phyloP scores from a whole-genome alignment of 2,113 vertebrate genomes.

The Oreochromis niloticus region DNA sequence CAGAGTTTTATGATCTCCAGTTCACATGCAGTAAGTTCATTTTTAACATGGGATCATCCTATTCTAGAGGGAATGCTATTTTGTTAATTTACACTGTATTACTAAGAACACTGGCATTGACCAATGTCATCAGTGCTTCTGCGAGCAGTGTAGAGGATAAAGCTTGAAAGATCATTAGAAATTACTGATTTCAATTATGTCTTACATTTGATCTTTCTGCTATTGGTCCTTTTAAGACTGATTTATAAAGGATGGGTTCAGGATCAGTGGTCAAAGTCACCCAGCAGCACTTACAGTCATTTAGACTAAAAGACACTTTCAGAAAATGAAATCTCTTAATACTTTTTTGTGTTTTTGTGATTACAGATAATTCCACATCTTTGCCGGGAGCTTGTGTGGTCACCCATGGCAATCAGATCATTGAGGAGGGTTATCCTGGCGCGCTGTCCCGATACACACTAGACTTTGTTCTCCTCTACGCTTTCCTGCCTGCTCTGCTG shows the following conservation, averaged over 20 bases:
- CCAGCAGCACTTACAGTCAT: neutral
- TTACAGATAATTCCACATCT: constrained; percentile 37
- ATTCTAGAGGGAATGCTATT: neutral
- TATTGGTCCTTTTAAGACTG: neutral
- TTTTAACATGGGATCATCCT: neutral
- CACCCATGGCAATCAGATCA: constrained; percentile 74
- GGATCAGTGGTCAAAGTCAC: neutral
- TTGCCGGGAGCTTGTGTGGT: constrained; percentile 64
- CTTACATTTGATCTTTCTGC: neutral
- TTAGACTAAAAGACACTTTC: neutral
- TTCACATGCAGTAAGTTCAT: constrained; percentile 88
- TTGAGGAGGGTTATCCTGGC: constrained; percentile 79
- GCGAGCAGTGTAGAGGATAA: neutral
- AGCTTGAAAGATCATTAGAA: neutral
- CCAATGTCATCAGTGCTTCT: neutral
- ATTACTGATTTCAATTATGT: neutral
- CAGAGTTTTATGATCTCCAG: constrained; percentile 85
- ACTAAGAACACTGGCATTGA: neutral
- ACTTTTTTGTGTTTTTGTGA: neutral
- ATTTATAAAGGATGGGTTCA: neutral
- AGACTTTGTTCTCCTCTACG: constrained; percentile 84
- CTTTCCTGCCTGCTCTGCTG: constrained; percentile 83
- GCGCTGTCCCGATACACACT: constrained; percentile 77
- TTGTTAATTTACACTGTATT: neutral
- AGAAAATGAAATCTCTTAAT: neutral